Base-by-base conservation (phyloP, 2,888 invertebrate species). In the Nemapogon koenigi region DNA sequence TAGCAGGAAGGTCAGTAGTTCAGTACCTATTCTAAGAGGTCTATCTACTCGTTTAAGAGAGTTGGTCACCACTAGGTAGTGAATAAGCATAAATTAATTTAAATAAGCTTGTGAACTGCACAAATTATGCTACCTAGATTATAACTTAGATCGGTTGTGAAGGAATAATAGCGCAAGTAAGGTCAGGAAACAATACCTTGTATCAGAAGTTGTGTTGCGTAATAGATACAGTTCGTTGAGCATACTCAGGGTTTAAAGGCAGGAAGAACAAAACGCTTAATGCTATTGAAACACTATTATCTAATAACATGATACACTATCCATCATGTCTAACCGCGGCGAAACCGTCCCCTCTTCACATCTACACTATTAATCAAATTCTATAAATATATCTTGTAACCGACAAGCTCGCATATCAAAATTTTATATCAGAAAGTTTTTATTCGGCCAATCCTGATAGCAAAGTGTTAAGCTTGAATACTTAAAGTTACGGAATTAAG, bases 241-340 rank as follows among this genome's bases (percentile, higher is more conserved):
- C n/a, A n/a, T n/a, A 55, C 55, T 55, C 53, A 46, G 49, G 46
- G 46, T 46, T 46, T 49, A 49, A 57, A 59, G 64, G 59, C 62
- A 63, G 50, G 49, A 62, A 66, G 73, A 72, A 76, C 73, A 76
- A 76, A 67, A 65, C 59, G 59, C 52, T 62, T 70, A 72, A 76
- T 76, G 70, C 66, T 69, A 75, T 75, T 67, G 73, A 68, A 71
- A 69, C 64, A 66, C 73, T 62, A 76, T 78, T 75, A 75, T 72
- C 75, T 70, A 71, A 76, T 75, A 78, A 67, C 64, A 57, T 55
- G 58, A 59, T 57, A 53, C 48, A 52, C 55, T 54, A 76, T 78
- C 69, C 60, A 75, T 78, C 78, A 75, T 56, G 51, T 18, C 16
- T 16, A 10, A 26, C 27, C 13, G 49, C 49, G 45, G 41, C 38